Evolutionary conservation across 2,113 vertebrate species (phyloP).

Genomic region (Spermophilus dauricus): DNA sequence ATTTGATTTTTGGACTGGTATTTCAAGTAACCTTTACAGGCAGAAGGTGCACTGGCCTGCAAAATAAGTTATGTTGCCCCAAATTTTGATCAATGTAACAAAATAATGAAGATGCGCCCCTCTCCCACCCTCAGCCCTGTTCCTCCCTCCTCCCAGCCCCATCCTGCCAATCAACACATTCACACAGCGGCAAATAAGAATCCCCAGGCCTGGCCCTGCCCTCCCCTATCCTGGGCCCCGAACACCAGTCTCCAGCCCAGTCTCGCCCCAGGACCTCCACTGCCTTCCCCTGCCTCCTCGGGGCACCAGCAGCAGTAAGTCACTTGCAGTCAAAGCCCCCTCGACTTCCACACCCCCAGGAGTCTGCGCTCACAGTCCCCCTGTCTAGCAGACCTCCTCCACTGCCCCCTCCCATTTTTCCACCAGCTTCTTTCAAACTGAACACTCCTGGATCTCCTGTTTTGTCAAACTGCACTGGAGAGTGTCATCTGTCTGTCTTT

Average conservation of each 20-base stretch:
- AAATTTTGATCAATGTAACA: background rate
- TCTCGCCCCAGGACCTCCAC: accelerated
- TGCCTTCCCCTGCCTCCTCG: background rate
- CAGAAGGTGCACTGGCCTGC: background rate
- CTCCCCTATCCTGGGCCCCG: too few species aligned
- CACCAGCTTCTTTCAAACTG: background rate
- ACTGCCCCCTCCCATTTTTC: accelerated
- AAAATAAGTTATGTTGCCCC: background rate
- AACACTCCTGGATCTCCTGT: background rate
- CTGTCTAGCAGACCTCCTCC: background rate
- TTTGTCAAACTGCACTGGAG: background rate
- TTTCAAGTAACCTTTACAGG: background rate
- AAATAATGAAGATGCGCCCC: background rate
- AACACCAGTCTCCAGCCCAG: accelerated
- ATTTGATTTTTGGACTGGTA: background rate
- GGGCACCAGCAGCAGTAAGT: background rate
- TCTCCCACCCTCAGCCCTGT: accelerated
- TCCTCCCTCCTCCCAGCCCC: background rate
- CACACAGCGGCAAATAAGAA: background rate
- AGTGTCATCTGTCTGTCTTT: background rate
- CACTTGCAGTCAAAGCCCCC: background rate
- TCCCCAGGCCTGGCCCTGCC: background rate
- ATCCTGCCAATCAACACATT: accelerated
- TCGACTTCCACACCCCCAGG: background rate
- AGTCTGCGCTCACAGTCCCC: accelerated